Evolutionary conservation across 2,888 invertebrate species (phyloP).

Genomic region (Amphimallon solstitiale): DNA sequence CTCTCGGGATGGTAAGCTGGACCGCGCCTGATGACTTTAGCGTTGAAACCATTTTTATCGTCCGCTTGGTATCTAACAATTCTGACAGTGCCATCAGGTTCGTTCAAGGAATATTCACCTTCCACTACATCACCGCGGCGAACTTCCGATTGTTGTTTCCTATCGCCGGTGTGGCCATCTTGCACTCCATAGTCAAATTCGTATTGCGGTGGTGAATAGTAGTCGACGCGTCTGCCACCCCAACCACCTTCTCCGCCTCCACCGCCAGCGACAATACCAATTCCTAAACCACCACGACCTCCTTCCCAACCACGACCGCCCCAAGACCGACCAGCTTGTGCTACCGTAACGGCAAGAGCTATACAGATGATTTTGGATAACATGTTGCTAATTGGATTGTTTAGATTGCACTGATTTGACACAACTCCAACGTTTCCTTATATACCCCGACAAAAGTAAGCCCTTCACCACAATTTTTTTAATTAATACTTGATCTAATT

Average conservation of each 20-base stretch:
- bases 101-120: slow-evolving; percentile 36
- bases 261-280: neutral
- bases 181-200: slow-evolving; percentile 34
- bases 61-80: slow-evolving; percentile 36
- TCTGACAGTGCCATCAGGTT: slow-evolving; percentile 35
- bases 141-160: slow-evolving; percentile 35
- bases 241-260: neutral
- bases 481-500: too few relatives aligned
- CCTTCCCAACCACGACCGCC: slow-evolving; percentile 8
- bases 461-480: too few relatives aligned
- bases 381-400: slow-evolving; percentile 17
- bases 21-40: slow-evolving; percentile 38
- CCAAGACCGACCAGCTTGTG: slow-evolving; percentile 1
- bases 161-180: slow-evolving; percentile 36
- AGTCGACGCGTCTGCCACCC: slow-evolving; percentile 22
- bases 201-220: slow-evolving; percentile 32
- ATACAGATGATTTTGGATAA: slow-evolving; percentile 18
- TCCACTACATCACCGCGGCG: slow-evolving; percentile 33
- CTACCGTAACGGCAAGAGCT: neutral
- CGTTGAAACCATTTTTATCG: slow-evolving; percentile 38
- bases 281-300: neutral
- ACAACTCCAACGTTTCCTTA: neutral
- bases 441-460: too few relatives aligned
- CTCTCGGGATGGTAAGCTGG: slow-evolving; percentile 28
- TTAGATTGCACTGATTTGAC: slow-evolving; percentile 8